Evolutionary conservation across 2,113 vertebrate species (phyloP).

Genomic region (Siniperca chuatsi): DNA sequence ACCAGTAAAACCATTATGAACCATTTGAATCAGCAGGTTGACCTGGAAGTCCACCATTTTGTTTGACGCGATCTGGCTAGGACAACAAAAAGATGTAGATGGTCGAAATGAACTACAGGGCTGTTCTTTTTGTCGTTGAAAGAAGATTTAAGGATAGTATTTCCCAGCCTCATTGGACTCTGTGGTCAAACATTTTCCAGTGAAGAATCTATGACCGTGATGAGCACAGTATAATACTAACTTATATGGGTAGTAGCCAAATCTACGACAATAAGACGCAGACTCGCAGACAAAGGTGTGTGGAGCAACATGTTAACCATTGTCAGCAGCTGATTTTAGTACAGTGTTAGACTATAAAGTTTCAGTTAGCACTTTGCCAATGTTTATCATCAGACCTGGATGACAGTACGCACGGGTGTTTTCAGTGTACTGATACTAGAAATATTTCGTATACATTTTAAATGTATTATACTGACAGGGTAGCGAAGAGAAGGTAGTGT

Average conservation of each 20-base stretch:
- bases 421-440: background rate
- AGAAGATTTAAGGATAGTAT: background rate
- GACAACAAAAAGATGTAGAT: background rate
- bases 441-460: background rate
- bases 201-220: background rate
- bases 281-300: background rate
- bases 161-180: background rate
- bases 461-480: slow-evolving; percentile 7
- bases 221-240: background rate
- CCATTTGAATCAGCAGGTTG: too few relatives aligned
- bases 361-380: slow-evolving; percentile 4
- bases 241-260: background rate
- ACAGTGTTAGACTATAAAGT: background rate
- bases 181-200: background rate
- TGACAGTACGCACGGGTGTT: background rate
- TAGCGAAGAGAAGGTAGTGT: background rate
- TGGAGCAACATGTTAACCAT: background rate
- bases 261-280: slow-evolving; percentile 26
- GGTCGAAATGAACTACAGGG: background rate
- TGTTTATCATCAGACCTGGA: background rate
- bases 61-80: background rate
- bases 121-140: background rate
- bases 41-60: background rate
- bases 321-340: background rate
- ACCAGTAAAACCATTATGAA: too few relatives aligned